Evolutionary conservation across 1,140 invertebrate species (phyloP).

Genomic region (Drosophila saltans): DNA sequence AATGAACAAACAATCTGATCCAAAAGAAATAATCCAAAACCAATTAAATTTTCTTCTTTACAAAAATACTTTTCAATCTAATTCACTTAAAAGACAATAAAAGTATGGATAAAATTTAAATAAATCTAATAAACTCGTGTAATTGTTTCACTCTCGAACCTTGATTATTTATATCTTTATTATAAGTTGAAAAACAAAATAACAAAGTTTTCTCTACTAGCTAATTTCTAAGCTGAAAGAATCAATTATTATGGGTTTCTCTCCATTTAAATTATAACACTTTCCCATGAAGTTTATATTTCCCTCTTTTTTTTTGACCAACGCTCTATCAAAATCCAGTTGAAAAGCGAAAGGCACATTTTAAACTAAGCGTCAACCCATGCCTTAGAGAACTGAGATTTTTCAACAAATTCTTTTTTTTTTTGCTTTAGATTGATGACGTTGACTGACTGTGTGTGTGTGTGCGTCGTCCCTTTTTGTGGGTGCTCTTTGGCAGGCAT

Average conservation of each 20-base stretch:
- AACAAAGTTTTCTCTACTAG: too few species aligned
- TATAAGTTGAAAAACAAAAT: too few species aligned
- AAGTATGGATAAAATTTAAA: too few species aligned
- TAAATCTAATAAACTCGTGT: too few species aligned
- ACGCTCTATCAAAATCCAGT: slow-evolving; percentile 63
- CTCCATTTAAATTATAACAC: slow-evolving; percentile 74
- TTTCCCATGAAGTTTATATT: slow-evolving; percentile 66
- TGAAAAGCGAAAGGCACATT: slow-evolving; percentile 74
- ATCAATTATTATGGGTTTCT: slow-evolving; percentile 60
- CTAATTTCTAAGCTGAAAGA: slow-evolving; percentile 15
- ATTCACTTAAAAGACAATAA: too few species aligned
- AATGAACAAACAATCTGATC: too few species aligned
- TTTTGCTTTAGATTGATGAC: slow-evolving; percentile 65
- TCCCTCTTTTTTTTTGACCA: slow-evolving; percentile 4
- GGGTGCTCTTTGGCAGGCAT: slow-evolving; percentile 64
- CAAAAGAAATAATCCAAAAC: too few species aligned
- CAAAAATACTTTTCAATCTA: too few species aligned
- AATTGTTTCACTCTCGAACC: too few species aligned
- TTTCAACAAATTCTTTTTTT: slow-evolving; percentile 47
- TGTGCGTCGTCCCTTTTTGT: slow-evolving; percentile 15
- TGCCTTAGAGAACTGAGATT: slow-evolving; percentile 52
- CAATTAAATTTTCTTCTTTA: too few species aligned
- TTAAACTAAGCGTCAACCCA: slow-evolving; percentile 53
- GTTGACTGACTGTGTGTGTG: slow-evolving; percentile 27
- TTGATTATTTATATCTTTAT: too few species aligned